phyloP scores from a whole-genome alignment of 2,888 invertebrate species.

The Drosophila nigricruria region DNA sequence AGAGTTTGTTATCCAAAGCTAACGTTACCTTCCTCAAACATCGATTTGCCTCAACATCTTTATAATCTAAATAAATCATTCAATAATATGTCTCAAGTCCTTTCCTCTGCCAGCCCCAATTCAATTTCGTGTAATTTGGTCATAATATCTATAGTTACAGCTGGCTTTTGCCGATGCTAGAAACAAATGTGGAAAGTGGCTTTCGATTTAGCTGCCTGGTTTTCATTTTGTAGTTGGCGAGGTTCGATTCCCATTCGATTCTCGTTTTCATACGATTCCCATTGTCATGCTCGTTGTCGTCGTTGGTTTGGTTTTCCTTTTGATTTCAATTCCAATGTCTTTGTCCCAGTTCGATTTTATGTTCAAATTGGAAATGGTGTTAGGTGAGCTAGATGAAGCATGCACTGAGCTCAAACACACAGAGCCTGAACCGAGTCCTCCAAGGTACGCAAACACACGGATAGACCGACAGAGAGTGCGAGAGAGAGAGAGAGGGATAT shows the following conservation, averaged over 20 bases:
- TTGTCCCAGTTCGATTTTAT: constrained; percentile 70
- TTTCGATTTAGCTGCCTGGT: constrained; percentile 16
- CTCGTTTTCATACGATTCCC: constrained; percentile 12
- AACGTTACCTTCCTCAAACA: not conserved
- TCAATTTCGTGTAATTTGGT: constrained; percentile 26
- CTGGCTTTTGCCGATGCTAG: constrained; percentile 27
- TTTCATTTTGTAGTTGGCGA: constrained; percentile 10
- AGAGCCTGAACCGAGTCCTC: constrained; percentile 18
- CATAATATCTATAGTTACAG: constrained; percentile 10
- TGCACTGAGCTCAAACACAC: constrained; percentile 34
- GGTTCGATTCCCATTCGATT: constrained; percentile 8
- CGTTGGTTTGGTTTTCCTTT: constrained; percentile 17
- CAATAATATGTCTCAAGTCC: not conserved
- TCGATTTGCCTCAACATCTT: not conserved
- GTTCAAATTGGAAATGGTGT: constrained; percentile 75
- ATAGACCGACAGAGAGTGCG: constrained; percentile 7
- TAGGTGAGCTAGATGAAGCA: constrained; percentile 68
- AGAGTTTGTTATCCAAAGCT: not conserved
- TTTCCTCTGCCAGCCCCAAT: not conserved
- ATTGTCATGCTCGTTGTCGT: constrained; percentile 14
- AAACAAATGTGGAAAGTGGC: constrained; percentile 42
- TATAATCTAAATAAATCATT: not conserved
- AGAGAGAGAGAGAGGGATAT: not conserved
- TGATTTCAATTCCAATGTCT: constrained; percentile 66
- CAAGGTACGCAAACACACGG: constrained; percentile 17